Evolutionary conservation across 2,888 invertebrate genomes (phyloP), one percentile per base, ranked within the genome.

Genomic region (Pteria penguin): DNA sequence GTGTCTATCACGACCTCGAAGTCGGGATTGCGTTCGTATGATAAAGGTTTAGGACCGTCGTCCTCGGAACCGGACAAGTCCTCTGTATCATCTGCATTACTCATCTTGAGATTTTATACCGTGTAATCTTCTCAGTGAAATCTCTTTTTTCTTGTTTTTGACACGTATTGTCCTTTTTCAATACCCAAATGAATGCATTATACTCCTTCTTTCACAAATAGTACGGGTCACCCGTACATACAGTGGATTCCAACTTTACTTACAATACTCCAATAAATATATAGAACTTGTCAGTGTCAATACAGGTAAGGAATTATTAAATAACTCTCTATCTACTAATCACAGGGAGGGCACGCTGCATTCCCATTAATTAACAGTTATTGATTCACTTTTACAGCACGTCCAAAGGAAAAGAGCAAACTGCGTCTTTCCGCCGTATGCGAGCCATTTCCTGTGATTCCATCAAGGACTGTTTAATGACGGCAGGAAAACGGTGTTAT

Each of bases 1-100:
- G 65, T 57, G 45, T 72, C 72, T 33, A 72, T 65, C 5, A 58
- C 57, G n/a, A 68, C 68, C 22, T 33, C 57, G 32, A 68, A 68
- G 57, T 57, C 57, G 18, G 68, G 68, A 8, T 55, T 57, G 2
- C 68, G 31, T 4, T 11, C 29, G 24, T 52, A 68, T 8, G 68
- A 18, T 8, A 31, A 32, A 14, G 68, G 68, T 36, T 68, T 57
- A 29, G 66, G 66, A 31, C 57, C 32, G 14, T 66, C 57, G 3
- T 58, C 63, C 24, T 62, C 74, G 33, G 55, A 68, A 2, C 62
- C 71, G 14, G 71, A 71, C 11, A 29, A 36, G 31, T 67, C 55
- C 8, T 68, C 68, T 3, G 18, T 68, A 2, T 24, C 24, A 5
- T 54, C 66, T n/a, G n/a, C n/a, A 18, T 18, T 45, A 68, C 68